Evolutionary conservation across 1,140 invertebrate species (phyloP), one percentile per base, ranked within the genome.

Genomic region (Apis florea): DNA sequence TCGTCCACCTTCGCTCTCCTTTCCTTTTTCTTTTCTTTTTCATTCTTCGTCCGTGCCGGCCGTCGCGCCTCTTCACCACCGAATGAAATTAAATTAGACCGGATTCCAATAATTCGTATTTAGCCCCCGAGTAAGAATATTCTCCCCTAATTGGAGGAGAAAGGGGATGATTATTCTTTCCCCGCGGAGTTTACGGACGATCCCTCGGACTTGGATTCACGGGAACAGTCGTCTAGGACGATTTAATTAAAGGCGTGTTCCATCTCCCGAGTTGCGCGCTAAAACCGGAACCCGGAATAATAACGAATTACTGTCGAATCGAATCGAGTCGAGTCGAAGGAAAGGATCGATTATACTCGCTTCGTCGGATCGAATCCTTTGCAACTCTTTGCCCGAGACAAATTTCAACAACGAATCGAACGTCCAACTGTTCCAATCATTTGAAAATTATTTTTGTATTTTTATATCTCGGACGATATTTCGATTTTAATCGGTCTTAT

Each of bases 121-220:
- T 80, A 73, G 51, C 78, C 61, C 61, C 40, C 54, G n/a, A 73
- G 54, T 53, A 64, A 40, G 69, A 58, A 79, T 73, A 64, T 64
- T 64, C 56, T 53, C 51, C 26, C 68, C 74, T 66, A 74, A 80
- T 80, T 56, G 78, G 9, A 47, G 61, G 26, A 49, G 78, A 74
- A 80, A 71, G 69, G 31, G 24, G 53, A 31, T 56, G 70, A 80
- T 80, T 73, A 73, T 79, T 64, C 69, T 54, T 80, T 73, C 74
- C 56, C 26, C 56, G 21, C 9, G 67, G 21, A 63, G 67, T 58
- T 61, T 59, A 71, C 10, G 67, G 9, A 47, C 54, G 12, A 56
- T 19, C 19, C 47, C 19, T 31, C 12, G 63, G 24, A 21, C 49
- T 24, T 9, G 13, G 49, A 49, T 11, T 54, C 59, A n/a, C n/a